phyloP scores from a whole-genome alignment of 2,797 vertebrate species.

The Strix occidentalis region DNA sequence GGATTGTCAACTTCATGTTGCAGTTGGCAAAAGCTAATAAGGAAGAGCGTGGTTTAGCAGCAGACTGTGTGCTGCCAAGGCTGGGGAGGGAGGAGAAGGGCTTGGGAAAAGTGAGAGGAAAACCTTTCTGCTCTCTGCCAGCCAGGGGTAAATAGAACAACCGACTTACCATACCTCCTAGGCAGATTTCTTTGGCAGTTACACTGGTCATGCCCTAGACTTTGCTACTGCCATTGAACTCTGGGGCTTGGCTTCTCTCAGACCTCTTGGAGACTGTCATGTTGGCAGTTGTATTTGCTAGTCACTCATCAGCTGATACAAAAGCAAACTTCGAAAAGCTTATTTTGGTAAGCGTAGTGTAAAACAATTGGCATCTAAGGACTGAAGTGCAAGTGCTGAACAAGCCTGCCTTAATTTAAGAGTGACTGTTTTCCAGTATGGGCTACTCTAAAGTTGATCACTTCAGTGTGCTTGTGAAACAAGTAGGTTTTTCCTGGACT shows the following conservation, averaged over 20 bases:
- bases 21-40: neutral
- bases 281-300: neutral
- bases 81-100: neutral
- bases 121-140: neutral
- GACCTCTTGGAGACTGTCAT: neutral
- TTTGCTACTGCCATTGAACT: neutral
- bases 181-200: neutral
- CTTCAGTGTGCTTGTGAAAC: neutral
- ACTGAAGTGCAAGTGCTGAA: neutral
- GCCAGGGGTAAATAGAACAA: neutral
- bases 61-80: neutral
- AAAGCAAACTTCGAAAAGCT: neutral
- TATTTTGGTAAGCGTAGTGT: neutral
- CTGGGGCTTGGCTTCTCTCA: neutral
- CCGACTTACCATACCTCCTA: accelerated
- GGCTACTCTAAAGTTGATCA: neutral
- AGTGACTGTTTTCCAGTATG: neutral
- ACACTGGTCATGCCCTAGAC: accelerated
- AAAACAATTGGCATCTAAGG: neutral
- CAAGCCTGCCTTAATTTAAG: neutral
- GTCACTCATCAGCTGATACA: neutral
- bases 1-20: neutral
- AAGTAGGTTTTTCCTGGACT: neutral
- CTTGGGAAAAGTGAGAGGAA: neutral
- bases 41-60: neutral